These are phyloP conservation scores for Mystacides longicornis DNA, from an alignment of 2,888 invertebrate species.

Conservation along the genomic window DNA sequence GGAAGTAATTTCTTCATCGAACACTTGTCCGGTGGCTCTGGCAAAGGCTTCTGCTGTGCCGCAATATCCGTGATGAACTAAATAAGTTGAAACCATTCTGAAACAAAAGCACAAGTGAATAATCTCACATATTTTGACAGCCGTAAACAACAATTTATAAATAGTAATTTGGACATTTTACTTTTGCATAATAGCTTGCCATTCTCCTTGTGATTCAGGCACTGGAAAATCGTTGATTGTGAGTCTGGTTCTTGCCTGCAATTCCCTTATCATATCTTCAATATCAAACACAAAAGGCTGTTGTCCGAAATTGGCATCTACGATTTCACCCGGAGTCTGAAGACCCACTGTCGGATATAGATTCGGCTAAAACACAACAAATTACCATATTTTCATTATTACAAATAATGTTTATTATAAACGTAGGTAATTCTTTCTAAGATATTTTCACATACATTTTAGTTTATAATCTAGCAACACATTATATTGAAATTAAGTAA, in stretches of 20 bases:
- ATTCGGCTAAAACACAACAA: conserved; percentile 58
- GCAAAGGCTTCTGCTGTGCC: conserved; percentile 94
- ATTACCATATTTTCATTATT: too few species aligned
- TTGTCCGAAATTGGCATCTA: conserved; percentile 98
- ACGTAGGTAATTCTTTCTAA: too few species aligned
- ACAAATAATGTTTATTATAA: too few species aligned
- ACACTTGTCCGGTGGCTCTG: conserved; percentile 79
- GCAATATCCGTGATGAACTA: conserved; percentile 97
- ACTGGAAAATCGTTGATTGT: conserved; percentile 85
- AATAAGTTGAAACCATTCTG: conserved; percentile 95
- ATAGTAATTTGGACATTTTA: conserved; percentile 34
- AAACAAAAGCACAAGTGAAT: conserved; percentile 18
- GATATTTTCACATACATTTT: too few species aligned
- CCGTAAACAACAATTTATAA: neutral
- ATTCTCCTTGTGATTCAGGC: conserved; percentile 80
- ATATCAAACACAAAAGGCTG: conserved; percentile 97
- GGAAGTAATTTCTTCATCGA: conserved; percentile 86
- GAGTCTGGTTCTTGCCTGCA: conserved; percentile 72
- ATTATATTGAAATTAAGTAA: too few species aligned
- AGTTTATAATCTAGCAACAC: too few species aligned
- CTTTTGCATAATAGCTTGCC: conserved; percentile 90
- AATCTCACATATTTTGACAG: neutral
- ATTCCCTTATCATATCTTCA: conserved; percentile 91
- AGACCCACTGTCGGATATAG: conserved; percentile 97
- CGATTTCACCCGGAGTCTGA: conserved; percentile 96